These are phyloP conservation scores for Trematomus loennbergii DNA, from an alignment of 2,113 vertebrate genomes.

Conservation along the genomic window DNA sequence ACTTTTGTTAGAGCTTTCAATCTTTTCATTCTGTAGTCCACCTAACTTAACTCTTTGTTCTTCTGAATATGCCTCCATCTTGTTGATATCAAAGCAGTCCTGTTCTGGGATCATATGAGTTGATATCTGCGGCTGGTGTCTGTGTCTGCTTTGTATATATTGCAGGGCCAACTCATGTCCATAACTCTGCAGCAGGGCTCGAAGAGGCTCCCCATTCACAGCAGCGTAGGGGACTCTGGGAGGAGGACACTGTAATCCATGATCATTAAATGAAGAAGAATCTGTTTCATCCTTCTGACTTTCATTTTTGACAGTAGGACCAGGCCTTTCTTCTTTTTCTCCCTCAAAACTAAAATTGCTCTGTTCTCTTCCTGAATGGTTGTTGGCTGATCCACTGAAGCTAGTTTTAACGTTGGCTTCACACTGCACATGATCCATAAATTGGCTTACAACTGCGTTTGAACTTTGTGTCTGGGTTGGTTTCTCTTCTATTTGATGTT, in stretches of 20 bases:
- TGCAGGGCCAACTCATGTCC: slow-evolving; percentile 98
- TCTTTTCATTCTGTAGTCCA: slow-evolving; percentile 76
- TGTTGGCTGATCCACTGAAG: slow-evolving; percentile 30
- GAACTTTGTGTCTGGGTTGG: slow-evolving; percentile 48
- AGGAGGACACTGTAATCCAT: slow-evolving; percentile 86
- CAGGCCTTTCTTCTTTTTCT: slow-evolving; percentile 54
- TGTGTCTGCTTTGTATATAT: slow-evolving; percentile 96
- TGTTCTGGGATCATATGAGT: slow-evolving; percentile 64
- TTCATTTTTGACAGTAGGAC: slow-evolving; percentile 62
- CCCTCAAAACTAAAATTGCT: slow-evolving; percentile 18
- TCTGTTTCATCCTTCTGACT: slow-evolving; percentile 83
- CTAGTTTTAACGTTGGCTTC: slow-evolving; percentile 47
- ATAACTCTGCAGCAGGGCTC: slow-evolving; percentile 95
- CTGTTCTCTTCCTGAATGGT: slow-evolving; percentile 50
- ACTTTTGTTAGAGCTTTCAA: slow-evolving; percentile 77
- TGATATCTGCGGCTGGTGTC: slow-evolving; percentile 89
- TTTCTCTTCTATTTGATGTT: slow-evolving; percentile 52
- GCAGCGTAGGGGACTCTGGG: slow-evolving; percentile 95
- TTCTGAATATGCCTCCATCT: slow-evolving; percentile 70
- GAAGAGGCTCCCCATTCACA: slow-evolving; percentile 89
- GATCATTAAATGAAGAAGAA: slow-evolving; percentile 57
- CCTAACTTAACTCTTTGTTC: slow-evolving; percentile 30
- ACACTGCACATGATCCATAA: slow-evolving; percentile 62
- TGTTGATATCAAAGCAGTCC: slow-evolving; percentile 60
- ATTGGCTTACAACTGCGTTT: slow-evolving; percentile 34